Evolutionary conservation across 35 echinoderm and acorn worm genomes (phyloP).

Genomic region (Ptychodera flava): DNA sequence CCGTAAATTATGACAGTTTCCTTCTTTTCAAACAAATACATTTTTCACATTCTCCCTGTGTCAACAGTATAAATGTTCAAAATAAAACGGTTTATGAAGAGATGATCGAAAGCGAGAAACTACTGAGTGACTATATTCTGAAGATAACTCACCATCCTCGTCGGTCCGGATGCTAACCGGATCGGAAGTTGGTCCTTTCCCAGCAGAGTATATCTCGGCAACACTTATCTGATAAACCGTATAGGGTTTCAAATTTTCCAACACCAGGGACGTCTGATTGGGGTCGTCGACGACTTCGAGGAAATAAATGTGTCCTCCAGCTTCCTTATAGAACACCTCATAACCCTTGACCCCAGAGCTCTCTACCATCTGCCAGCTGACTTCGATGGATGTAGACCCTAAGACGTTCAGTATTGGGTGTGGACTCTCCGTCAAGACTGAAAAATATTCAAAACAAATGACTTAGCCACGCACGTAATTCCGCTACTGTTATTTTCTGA

Average conservation of each 20-base stretch:
- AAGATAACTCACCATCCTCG: background rate
- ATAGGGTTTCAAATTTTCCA: background rate
- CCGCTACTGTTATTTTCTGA: too few species aligned
- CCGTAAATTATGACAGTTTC: too few species aligned
- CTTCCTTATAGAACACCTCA: background rate
- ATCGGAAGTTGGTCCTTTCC: background rate
- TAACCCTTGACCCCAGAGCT: background rate
- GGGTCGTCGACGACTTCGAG: background rate
- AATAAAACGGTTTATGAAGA: too few species aligned
- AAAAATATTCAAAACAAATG: too few species aligned
- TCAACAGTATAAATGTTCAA: too few species aligned
- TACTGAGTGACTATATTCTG: too few species aligned
- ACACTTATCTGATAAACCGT: background rate
- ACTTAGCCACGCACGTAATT: too few species aligned
- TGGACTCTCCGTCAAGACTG: background rate
- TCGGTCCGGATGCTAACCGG: background rate
- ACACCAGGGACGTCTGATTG: background rate
- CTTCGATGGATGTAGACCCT: background rate
- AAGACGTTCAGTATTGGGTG: background rate
- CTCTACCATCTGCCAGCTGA: background rate
- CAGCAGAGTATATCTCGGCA: background rate
- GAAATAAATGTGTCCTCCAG: background rate
- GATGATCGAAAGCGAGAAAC: too few species aligned
- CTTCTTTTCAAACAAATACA: too few species aligned
- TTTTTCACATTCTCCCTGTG: too few species aligned